Evolutionary conservation across 2,888 invertebrate species (phyloP).

Genomic region (Shargacucullia verbasci): DNA sequence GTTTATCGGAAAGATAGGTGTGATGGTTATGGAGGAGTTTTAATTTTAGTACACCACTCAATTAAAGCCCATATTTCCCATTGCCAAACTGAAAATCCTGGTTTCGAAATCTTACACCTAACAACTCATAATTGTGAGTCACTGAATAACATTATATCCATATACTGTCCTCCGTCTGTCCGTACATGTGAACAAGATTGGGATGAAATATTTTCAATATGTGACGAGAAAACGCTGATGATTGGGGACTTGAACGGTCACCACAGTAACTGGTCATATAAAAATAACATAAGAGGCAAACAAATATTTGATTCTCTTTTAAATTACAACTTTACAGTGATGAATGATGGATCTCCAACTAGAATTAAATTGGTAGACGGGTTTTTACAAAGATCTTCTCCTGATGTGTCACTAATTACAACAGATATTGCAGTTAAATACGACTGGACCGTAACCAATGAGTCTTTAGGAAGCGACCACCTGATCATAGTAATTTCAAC

Average conservation of each 20-base stretch:
- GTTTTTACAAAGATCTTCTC: neutral
- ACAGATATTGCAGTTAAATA: constrained; percentile 4
- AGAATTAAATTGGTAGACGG: neutral
- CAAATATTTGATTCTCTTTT: too few relatives aligned
- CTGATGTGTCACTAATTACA: constrained; percentile 1
- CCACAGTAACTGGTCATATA: too few relatives aligned
- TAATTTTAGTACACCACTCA: neutral
- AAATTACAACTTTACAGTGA: too few relatives aligned
- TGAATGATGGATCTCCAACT: too few relatives aligned
- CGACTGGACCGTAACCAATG: constrained; percentile 4
- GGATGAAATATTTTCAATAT: neutral
- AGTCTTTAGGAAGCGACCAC: constrained; percentile 2
- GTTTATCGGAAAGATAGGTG: constrained; percentile 3
- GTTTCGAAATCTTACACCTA: neutral
- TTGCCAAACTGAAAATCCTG: neutral
- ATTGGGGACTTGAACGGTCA: too few relatives aligned
- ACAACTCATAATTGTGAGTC: neutral
- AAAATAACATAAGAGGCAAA: too few relatives aligned
- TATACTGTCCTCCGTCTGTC: constrained; percentile 4
- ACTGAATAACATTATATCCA: too few relatives aligned
- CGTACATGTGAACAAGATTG: constrained; percentile 4
- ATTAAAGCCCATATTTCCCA: constrained; percentile 2
- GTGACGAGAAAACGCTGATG: too few relatives aligned
- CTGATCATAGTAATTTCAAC: constrained; percentile 3
- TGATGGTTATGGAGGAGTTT: neutral